A percentile compares a stretch with the other conserved stretches of the same genome.
phyloP scores from a whole-genome alignment of 2,888 invertebrate genomes.

The Apamea sordens region DNA sequence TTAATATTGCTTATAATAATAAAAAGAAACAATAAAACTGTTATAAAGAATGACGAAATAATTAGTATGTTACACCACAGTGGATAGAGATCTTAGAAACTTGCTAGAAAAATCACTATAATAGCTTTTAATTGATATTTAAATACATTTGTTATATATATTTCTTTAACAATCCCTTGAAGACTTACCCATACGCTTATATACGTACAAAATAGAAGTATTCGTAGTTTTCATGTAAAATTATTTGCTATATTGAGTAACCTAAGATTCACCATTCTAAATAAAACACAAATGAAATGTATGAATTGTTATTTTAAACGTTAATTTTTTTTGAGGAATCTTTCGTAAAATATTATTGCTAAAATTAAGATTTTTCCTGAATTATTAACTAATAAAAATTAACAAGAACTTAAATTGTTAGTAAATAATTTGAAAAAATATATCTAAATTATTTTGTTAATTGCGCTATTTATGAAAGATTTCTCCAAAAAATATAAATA shows the following conservation, averaged over 20 bases:
- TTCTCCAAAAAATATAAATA: constrained; percentile 39
- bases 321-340: constrained; percentile 33
- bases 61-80: constrained; percentile 38
- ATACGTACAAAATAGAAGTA: constrained; percentile 80
- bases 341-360: background rate
- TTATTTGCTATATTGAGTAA: constrained; percentile 68
- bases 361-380: background rate
- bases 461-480: constrained; percentile 17
- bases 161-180: constrained; percentile 66
- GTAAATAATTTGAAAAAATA: background rate
- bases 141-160: constrained; percentile 45
- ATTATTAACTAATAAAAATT: background rate
- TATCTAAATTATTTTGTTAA: background rate
- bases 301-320: constrained; percentile 27
- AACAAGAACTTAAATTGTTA: background rate
- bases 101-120: constrained; percentile 66
- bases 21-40: background rate
- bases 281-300: constrained; percentile 38
- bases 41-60: background rate
- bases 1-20: constrained; percentile 14
- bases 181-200: constrained; percentile 81
- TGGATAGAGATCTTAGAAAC: constrained; percentile 43
- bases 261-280: constrained; percentile 69
- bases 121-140: constrained; percentile 58
- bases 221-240: constrained; percentile 64